Conservation (phyloP, 1,140 invertebrate species). For the Drosophila varians region DNA sequence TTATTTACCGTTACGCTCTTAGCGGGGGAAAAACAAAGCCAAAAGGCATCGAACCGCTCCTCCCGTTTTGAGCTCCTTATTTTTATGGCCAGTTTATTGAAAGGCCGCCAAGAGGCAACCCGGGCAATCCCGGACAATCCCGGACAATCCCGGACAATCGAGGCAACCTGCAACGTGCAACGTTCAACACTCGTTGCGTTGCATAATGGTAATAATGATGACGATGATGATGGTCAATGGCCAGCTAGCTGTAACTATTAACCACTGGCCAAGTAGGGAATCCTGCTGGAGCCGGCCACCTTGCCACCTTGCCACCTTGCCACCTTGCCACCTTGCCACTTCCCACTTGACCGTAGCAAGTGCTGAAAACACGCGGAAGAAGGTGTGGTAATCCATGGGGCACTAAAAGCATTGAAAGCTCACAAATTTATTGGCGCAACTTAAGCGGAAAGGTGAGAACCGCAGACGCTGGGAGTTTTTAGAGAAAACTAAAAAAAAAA, state of each 20-base stretch:
- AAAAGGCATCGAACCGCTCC: conserved; percentile 41
- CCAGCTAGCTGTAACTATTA: conserved; percentile 21
- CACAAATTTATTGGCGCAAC: conserved; percentile 39
- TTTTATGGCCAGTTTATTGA: conserved; percentile 74
- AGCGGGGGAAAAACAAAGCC: conserved; percentile 48
- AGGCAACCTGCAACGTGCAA: conserved; percentile 12
- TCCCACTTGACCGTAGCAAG: conserved; percentile 32
- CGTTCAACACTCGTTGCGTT: conserved; percentile 18
- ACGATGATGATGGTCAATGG: conserved; percentile 42
- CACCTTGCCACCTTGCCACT: conserved; percentile 4
- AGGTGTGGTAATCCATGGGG: conserved; percentile 30
- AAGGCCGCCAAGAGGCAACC: conserved; percentile 42
- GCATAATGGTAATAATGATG: conserved; percentile 45
- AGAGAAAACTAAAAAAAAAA: conserved; percentile 8
- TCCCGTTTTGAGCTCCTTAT: conserved; percentile 26
- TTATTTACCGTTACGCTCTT: conserved; percentile 61
- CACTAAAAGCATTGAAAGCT: conserved; percentile 43
- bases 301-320: conserved; percentile 4
- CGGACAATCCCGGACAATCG: no score
- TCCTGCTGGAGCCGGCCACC: not conserved
- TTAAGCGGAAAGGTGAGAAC: conserved; percentile 34
- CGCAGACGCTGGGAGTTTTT: not conserved
- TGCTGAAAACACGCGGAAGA: conserved; percentile 20
- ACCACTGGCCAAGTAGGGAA: conserved; percentile 42
- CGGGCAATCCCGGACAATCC: not conserved